Evolutionary conservation across 2,797 vertebrate species (phyloP), one percentile per base, ranked within the genome.

Genomic region (Hippoglossus hippoglossus): DNA sequence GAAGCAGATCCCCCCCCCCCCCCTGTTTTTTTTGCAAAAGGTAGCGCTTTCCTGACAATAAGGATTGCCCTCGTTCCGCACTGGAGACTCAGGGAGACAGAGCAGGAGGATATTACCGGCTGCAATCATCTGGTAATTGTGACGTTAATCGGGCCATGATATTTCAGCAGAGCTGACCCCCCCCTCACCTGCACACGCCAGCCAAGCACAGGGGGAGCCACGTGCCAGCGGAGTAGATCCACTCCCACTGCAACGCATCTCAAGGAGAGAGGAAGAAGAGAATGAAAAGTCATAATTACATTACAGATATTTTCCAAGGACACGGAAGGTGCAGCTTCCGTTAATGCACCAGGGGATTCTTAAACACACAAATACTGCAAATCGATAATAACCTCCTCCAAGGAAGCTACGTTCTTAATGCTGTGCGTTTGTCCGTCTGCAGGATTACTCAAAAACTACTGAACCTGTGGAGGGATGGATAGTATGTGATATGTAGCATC

Each of bases 41-140:
- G 58, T 62, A 56, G 47, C 24, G 53, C 49, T 80, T 72, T 79
- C 51, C 67, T 66, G 55, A 78, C 39, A 79, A 80, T 83, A 66
- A 72, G 58, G 73, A 81, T 80, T 76, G 84, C 73, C 81, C 84
- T 88, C 80, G 79, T 89, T 89, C 53, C 59, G 67, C 39, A 46
- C 21, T 56, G 41, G 56, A 63, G 34, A 65, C 57, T 62, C 51
- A 9, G 56, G 50, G 63, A 59, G 54, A 65, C 19, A 57, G 39
- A 26, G 22, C 28, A 46, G 3, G 41, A 71, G 64, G 66, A 79
- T 64, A 73, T 80, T 72, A 66, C 49, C 21, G 5, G 19, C 71
- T 76, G 19, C 58, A 84, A 47, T 83, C 62, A 82, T 70, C 57
- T 36, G 55, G 56, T 75, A 41, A 71, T 66, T 71, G 76, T 79